phyloP scores from a whole-genome alignment of 1,140 invertebrate species.

The Eulimnadia texana region DNA sequence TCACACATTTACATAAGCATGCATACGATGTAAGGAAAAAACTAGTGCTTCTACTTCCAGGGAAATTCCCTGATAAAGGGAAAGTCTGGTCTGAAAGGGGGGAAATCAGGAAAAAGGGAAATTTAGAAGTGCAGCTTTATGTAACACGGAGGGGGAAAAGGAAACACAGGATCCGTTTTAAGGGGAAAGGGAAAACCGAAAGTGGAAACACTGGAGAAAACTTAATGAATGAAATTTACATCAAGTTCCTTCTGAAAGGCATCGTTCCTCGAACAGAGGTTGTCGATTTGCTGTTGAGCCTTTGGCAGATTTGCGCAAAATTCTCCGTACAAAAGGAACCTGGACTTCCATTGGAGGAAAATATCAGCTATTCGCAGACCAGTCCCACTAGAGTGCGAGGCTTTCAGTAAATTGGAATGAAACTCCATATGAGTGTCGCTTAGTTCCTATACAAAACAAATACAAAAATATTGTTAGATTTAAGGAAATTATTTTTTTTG shows the following conservation, averaged over 20 bases:
- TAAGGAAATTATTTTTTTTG: too few species aligned
- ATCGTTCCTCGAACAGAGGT: conserved; percentile 49
- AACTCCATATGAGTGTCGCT: conserved; percentile 73
- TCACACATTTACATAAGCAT: conserved; percentile 24
- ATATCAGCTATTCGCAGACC: conserved; percentile 44
- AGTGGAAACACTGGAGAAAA: too few species aligned
- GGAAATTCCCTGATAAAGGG: too few species aligned
- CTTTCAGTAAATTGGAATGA: conserved; percentile 57
- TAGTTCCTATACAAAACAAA: conserved; percentile 46
- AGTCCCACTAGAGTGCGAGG: conserved; percentile 33
- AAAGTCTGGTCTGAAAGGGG: too few species aligned
- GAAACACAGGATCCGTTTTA: too few species aligned
- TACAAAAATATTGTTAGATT: too few species aligned
- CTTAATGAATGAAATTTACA: too few species aligned
- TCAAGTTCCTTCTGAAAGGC: conserved; percentile 38
- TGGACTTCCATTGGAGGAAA: conserved; percentile 78
- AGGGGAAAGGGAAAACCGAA: too few species aligned
- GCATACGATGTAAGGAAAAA: conserved; percentile 28
- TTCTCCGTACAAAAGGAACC: conserved; percentile 83
- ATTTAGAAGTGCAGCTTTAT: too few species aligned
- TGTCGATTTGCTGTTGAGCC: conserved; percentile 61
- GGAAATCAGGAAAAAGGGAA: too few species aligned
- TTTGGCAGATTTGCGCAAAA: conserved; percentile 83
- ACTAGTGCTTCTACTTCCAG: too few species aligned
- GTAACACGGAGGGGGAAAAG: too few species aligned